A percentile compares a stretch with the other conserved stretches of the same genome.
Conservation (phyloP, 2,113 vertebrate species). For the Erythrolamprus reginae region DNA sequence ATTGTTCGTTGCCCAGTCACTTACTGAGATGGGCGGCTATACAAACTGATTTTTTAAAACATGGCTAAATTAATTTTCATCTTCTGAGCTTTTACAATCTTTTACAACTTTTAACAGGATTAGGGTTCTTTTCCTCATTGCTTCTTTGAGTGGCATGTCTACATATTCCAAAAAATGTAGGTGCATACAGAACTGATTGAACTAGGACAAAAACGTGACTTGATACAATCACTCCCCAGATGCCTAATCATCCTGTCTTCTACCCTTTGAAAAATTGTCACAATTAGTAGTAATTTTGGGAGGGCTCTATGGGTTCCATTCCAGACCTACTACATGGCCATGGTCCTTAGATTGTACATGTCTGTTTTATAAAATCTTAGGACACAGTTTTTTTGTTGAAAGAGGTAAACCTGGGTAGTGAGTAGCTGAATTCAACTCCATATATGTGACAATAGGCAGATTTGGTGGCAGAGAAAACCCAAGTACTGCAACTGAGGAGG, state of each 20-base stretch:
- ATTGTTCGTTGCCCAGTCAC: not conserved
- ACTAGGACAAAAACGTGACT: not conserved
- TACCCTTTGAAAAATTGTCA: not conserved
- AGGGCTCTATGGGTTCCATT: not conserved
- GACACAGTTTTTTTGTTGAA: not conserved
- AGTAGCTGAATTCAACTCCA: not conserved
- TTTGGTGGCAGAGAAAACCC: not conserved
- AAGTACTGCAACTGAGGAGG: too few species aligned
- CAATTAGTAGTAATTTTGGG: not conserved
- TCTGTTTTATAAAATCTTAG: not conserved
- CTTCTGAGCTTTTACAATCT: not conserved
- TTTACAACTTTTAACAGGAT: not conserved
- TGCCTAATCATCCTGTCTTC: not conserved
- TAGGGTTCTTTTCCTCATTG: not conserved
- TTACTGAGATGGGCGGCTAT: not conserved
- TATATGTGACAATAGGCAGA: not conserved
- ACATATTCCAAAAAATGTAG: not conserved
- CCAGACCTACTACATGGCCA: not conserved
- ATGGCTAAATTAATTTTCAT: not conserved
- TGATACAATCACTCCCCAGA: not conserved
- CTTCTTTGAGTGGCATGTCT: not conserved
- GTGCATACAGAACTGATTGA: not conserved
- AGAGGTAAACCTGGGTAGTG: not conserved
- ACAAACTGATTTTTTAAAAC: not conserved
- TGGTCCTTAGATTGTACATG: not conserved